These are phyloP conservation scores for Limosa lapponica DNA, from an alignment of 2,797 vertebrate genomes.

Conservation along the genomic window DNA sequence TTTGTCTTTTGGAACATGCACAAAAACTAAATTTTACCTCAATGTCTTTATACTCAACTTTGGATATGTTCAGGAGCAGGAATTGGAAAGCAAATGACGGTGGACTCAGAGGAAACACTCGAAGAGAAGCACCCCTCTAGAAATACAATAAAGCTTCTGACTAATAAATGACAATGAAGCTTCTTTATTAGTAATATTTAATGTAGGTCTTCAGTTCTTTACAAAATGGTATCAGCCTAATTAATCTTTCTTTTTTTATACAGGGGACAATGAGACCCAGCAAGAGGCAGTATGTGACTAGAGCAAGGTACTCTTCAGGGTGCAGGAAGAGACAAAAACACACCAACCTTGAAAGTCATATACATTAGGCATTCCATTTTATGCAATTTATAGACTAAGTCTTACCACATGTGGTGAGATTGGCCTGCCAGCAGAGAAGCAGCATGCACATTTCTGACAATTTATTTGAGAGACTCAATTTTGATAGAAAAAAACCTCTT, in stretches of 20 bases:
- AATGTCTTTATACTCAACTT: not conserved
- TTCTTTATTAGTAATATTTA: not conserved
- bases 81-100: not conserved
- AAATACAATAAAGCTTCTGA: not conserved
- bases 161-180: not conserved
- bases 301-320: not conserved
- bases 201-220: not conserved
- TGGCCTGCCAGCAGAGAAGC: not conserved
- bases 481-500: constrained; percentile 32
- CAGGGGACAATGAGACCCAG: not conserved
- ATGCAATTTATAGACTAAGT: not conserved
- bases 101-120: not conserved
- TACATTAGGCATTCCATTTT: not conserved
- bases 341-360: not conserved
- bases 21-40: not conserved
- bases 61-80: not conserved
- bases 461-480: not conserved
- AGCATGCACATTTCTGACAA: not conserved
- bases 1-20: not conserved
- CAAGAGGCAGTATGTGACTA: not conserved
- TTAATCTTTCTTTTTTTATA: not conserved
- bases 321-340: not conserved
- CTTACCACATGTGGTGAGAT: not conserved
- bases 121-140: not conserved
- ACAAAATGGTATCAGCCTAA: not conserved